Evolutionary conservation across 2,888 invertebrate genomes (phyloP).

Genomic region (Tipula unca): DNA sequence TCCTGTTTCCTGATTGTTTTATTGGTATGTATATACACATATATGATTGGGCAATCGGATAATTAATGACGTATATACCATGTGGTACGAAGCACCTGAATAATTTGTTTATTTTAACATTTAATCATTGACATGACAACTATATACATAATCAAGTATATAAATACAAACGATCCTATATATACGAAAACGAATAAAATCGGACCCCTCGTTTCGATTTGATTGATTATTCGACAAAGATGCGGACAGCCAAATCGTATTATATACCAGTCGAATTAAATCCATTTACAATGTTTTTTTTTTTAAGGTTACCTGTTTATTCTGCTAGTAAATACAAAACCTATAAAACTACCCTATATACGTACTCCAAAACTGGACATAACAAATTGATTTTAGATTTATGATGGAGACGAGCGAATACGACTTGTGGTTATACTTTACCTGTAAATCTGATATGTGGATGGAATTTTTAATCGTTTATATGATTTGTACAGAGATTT

Average conservation of each 20-base stretch:
- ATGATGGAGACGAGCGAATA: neutral
- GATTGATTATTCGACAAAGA: slow-evolving; percentile 42
- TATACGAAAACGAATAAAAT: neutral
- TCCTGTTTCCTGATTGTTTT: neutral
- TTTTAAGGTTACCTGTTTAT: neutral
- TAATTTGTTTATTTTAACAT: neutral
- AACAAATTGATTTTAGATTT: neutral
- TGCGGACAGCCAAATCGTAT: slow-evolving; percentile 39
- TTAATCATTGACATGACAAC: neutral
- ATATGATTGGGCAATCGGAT: neutral
- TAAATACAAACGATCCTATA: neutral
- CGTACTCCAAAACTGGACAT: neutral
- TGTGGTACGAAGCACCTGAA: neutral
- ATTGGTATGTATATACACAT: neutral
- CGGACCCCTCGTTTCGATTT: slow-evolving; percentile 29
- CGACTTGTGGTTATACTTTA: neutral
- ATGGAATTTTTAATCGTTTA: neutral
- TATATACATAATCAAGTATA: too few relatives aligned
- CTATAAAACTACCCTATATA: neutral
- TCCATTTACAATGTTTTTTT: neutral
- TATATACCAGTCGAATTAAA: neutral
- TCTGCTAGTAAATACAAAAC: neutral
- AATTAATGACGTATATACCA: neutral
- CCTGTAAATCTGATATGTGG: neutral
- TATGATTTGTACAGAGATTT: neutral